Conservation (phyloP, 2,113 vertebrate species). For the Hirundichthys speculiger region DNA sequence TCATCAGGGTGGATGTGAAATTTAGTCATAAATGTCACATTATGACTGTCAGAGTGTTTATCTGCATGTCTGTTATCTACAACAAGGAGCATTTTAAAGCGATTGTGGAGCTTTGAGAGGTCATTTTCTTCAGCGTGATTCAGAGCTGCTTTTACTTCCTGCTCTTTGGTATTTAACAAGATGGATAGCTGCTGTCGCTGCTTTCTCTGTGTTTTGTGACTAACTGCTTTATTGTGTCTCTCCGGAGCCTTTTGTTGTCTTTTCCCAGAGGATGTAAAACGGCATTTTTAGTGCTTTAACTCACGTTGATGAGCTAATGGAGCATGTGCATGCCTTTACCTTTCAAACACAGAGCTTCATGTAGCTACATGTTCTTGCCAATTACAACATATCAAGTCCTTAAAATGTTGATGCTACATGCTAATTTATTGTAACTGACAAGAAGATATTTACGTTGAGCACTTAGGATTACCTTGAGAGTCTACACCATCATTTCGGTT, state of each 20-base stretch:
- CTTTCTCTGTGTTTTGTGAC: conserved; percentile 11
- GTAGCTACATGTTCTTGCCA: too few species aligned
- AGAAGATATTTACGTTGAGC: too few species aligned
- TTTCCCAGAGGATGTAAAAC: too few species aligned
- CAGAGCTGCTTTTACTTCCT: conserved; percentile 15
- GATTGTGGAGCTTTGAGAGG: conserved; percentile 39
- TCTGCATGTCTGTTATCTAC: not conserved
- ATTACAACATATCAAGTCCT: too few species aligned
- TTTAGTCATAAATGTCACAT: conserved; percentile 52
- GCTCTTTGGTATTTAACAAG: conserved; percentile 36
- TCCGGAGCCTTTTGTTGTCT: not conserved
- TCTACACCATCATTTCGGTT: too few species aligned
- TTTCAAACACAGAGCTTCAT: too few species aligned
- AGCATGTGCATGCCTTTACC: too few species aligned
- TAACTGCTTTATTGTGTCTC: conserved; percentile 11
- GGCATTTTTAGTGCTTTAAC: too few species aligned
- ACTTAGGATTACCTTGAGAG: too few species aligned
- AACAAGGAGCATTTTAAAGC: conserved; percentile 10
- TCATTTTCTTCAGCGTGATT: conserved; percentile 40
- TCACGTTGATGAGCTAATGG: too few species aligned
- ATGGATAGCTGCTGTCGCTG: conserved; percentile 14
- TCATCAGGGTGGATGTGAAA: conserved; percentile 20
- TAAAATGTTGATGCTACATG: too few species aligned
- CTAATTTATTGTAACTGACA: too few species aligned
- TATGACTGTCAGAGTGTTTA: not conserved